Evolutionary conservation across 2,888 invertebrate genomes (phyloP), one percentile per base, ranked within the genome.

Genomic region (Tiphia femorata): DNA sequence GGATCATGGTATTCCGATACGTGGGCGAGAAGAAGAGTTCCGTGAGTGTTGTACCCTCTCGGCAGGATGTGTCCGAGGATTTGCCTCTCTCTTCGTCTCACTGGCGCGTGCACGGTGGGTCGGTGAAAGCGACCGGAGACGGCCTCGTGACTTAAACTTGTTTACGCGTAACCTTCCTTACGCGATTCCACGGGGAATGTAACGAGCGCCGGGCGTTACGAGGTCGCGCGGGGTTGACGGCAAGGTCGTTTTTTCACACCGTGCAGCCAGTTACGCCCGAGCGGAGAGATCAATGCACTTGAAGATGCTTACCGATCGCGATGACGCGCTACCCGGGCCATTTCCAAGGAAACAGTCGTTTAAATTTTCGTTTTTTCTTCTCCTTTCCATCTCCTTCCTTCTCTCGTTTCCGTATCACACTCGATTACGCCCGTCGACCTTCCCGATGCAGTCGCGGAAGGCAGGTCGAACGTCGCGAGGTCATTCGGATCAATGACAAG

Each of bases 151-250:
- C 67, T 65, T 64, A 78, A 78, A 79, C 77, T 70, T 73, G 77
- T 77, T 79, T 66, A 59, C 67, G 64, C 72, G 71, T 73, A 78
- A 76, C 79, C 79, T 79, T 78, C 74, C 67, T 30, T 51, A 29
- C 46, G 57, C 55, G 54, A 57, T 60, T 60, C 65, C 29, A 17
- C 30, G 19, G 27, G 43, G 6, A 2, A 40, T 10, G 61, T 42
- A 48, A 42, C 54, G 62, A 68, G 73, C 75, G 76, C 73, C 71
- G 63, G 72, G 66, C 67, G 67, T 68, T 69, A 69, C 64, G 66
- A 75, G 73, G 76, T 71, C 75, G 55, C n/a, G 46, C 41, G 37
- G 50, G 64, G 68, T 65, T 63, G 56, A 58, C 67, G 68, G 63
- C 76, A 78, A 78, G 76, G 75, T 75, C 69, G 38, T 25, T 5